These are phyloP conservation scores for Acleris emargana DNA, from an alignment of 2,888 invertebrate genomes.

Conservation along the genomic window DNA sequence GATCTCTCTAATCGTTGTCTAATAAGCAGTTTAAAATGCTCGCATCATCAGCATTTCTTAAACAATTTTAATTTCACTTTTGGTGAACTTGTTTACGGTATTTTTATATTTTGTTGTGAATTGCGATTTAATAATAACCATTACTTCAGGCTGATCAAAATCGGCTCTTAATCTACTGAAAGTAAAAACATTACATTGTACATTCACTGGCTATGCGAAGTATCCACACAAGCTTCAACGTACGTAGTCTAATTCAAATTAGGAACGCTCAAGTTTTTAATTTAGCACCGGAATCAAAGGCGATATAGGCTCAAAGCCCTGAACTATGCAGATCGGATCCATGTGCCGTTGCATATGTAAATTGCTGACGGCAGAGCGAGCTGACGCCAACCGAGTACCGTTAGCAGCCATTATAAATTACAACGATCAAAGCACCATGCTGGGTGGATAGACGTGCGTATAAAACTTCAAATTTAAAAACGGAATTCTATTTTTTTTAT, in stretches of 20 bases:
- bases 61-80: no score
- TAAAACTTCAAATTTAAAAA: not conserved
- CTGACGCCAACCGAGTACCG: conserved; percentile 30
- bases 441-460: conserved; percentile 10
- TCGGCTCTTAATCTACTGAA: no score
- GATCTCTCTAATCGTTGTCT: no score
- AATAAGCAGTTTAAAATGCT: no score
- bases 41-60: no score
- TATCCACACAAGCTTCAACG: not conserved
- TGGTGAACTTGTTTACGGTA: no score
- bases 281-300: conserved; percentile 2
- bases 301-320: conserved; percentile 1
- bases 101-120: no score
- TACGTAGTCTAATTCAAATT: not conserved
- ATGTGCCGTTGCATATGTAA: conserved; percentile 39
- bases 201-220: no score
- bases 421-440: conserved; percentile 17
- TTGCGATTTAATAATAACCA: no score
- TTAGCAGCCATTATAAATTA: conserved; percentile 33
- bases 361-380: conserved; percentile 31
- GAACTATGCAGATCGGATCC: conserved; percentile 24
- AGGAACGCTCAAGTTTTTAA: not conserved
- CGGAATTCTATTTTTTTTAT: no score
- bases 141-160: no score
- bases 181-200: no score